These are phyloP conservation scores for Dendronephthya gigantea DNA, from an alignment of 64 coral and sea anemone genomes.

Conservation along the genomic window DNA sequence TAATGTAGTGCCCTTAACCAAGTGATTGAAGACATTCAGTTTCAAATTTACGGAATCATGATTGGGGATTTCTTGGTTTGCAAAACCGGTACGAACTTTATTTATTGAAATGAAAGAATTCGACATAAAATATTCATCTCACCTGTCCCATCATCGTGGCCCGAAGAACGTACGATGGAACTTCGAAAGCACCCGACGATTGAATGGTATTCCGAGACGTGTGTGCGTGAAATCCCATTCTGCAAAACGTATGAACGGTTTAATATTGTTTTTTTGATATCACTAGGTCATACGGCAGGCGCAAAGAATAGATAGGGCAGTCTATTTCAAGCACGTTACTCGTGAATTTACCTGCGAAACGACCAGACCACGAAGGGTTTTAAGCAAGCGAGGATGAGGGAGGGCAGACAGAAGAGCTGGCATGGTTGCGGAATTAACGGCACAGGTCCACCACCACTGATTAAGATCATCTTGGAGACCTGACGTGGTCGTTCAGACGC, in stretches of 20 bases:
- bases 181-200: constrained; percentile 65
- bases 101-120: too few relatives aligned
- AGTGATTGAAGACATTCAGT: too few relatives aligned
- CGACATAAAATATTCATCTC: too few relatives aligned
- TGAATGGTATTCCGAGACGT: constrained; percentile 41
- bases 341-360: constrained; percentile 64
- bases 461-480: constrained; percentile 85
- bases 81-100: too few relatives aligned
- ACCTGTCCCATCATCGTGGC: constrained; percentile 92
- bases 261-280: too few relatives aligned
- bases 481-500: constrained; percentile 54
- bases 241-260: background rate
- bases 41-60: too few relatives aligned
- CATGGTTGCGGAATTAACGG: constrained; percentile 67
- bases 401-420: constrained; percentile 72
- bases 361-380: constrained; percentile 63
- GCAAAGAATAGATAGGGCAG: too few relatives aligned
- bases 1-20: too few relatives aligned
- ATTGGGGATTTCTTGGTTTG: too few relatives aligned
- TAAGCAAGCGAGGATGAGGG: constrained; percentile 54
- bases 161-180: constrained; percentile 71
- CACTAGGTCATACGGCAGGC: too few relatives aligned
- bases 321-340: too few relatives aligned
- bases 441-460: constrained; percentile 78
- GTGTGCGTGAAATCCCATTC: constrained; percentile 59